Percentiles rank a stretch among this genome's conserved stretches.
Conservation (phyloP, 2,888 invertebrate genomes). For the Beris morrisii region DNA sequence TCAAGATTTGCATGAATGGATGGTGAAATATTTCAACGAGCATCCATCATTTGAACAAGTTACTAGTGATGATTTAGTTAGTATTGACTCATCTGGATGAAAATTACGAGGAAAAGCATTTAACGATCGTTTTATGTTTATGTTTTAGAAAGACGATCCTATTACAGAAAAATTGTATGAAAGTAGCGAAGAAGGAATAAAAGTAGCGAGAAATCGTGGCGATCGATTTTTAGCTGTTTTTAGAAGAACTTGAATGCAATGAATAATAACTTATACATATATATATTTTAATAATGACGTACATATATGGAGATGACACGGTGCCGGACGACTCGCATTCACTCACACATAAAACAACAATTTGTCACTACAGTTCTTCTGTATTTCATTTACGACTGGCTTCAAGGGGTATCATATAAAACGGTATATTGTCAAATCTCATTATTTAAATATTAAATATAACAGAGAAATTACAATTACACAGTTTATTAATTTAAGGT, state of each 20-base stretch:
- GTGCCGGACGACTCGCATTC: too few species aligned
- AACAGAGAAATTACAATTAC: too few species aligned
- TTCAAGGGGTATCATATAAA: too few species aligned
- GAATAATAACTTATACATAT: not conserved
- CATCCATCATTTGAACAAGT: constrained; percentile 88
- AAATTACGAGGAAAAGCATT: not conserved
- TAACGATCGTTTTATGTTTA: not conserved
- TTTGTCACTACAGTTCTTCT: not conserved
- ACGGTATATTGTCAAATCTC: too few species aligned
- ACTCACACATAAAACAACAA: not conserved
- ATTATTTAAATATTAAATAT: too few species aligned
- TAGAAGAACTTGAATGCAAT: constrained; percentile 59
- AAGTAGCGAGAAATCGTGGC: constrained; percentile 93
- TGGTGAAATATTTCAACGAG: constrained; percentile 85
- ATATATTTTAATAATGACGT: not conserved
- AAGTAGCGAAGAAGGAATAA: constrained; percentile 97
- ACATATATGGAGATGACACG: not conserved
- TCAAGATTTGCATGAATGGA: constrained; percentile 95
- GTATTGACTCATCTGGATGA: constrained; percentile 38
- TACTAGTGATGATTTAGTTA: constrained; percentile 74
- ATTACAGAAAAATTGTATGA: constrained; percentile 87
- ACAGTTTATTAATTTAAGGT: too few species aligned
- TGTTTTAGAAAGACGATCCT: constrained; percentile 70
- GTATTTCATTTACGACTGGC: too few species aligned
- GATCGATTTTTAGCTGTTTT: constrained; percentile 92